Conservation (phyloP, 2,113 vertebrate species). For the Bos javanicus region DNA sequence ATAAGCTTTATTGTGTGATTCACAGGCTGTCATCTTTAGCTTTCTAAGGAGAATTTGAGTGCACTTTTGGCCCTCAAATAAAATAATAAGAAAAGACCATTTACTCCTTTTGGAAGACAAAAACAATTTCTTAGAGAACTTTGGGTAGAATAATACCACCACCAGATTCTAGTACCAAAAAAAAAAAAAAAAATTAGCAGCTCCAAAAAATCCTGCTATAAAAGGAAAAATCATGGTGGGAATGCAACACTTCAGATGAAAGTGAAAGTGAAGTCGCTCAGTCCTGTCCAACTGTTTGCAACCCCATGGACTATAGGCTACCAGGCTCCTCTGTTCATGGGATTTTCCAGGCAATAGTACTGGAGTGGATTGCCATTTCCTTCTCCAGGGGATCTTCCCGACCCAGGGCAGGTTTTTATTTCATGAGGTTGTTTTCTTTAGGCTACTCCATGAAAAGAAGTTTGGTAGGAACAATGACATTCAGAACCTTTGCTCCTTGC, state of each 20-base stretch:
- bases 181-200: neutral
- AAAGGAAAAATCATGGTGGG: neutral
- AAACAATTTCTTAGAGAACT: neutral
- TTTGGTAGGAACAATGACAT: neutral
- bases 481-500: neutral
- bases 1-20: neutral
- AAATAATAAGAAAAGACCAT: neutral
- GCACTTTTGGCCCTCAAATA: neutral
- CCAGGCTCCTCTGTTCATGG: too few species aligned
- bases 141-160: neutral
- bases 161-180: neutral
- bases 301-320: too few species aligned
- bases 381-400: too few species aligned
- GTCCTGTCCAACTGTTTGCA: too few species aligned
- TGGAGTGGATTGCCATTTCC: too few species aligned
- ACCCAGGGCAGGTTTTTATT: neutral
- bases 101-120: neutral
- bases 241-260: neutral
- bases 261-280: too few species aligned
- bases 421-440: neutral
- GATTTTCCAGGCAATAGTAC: too few species aligned
- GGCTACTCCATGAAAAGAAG: neutral
- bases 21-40: neutral
- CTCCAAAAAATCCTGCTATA: neutral
- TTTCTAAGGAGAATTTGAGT: neutral